Evolutionary conservation across 2,888 invertebrate species (phyloP), one percentile per base, ranked within the genome.

Genomic region (Sphinx pinastri): DNA sequence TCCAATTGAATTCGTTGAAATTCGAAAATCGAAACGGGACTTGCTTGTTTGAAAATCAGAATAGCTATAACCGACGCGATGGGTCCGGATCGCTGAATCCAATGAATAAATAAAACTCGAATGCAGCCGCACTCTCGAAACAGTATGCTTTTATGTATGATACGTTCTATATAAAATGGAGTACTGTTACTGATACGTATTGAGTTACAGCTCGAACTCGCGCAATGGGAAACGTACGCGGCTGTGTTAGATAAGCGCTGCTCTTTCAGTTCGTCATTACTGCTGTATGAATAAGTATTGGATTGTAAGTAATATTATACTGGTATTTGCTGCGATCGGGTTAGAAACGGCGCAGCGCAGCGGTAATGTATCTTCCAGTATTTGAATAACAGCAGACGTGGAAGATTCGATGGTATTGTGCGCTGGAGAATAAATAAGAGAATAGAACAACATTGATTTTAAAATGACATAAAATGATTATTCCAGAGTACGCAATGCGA

Each of bases 101-200:
- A 78, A 83, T 85, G 84, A 83, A 85, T 85, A 83, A 79, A 82
- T 84, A 81, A 81, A 76, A 78, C 76, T 79, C 76, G 69, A 79
- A 78, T 78, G 74, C 72, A 70, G 68, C 57, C 19, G 16, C 63
- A 51, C 51, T 47, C 66, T 47, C 51, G 58, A 52, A 58, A 60
- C 52, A 63, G n/a, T 69, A 49, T n/a, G 69, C 47, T 69, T 69
- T 69, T 69, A 69, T 69, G 54, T 63, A 45, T 52, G 49, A 63
- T 49, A 63, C 47, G 63, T 63, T 63, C 63, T 19, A 63, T 63
- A 49, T 63, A 63, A 63, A 49, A 19, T 49, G 63, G 63, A 63
- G 19, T 49, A 47, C 63, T 63, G 63, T 63, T 63, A 63, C 63
- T 49, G 63, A 63, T 63, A 47, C 49, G 63, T 63, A 63, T 63